phyloP scores from a whole-genome alignment of 2,888 invertebrate genomes.

The Tigriopus californicus region DNA sequence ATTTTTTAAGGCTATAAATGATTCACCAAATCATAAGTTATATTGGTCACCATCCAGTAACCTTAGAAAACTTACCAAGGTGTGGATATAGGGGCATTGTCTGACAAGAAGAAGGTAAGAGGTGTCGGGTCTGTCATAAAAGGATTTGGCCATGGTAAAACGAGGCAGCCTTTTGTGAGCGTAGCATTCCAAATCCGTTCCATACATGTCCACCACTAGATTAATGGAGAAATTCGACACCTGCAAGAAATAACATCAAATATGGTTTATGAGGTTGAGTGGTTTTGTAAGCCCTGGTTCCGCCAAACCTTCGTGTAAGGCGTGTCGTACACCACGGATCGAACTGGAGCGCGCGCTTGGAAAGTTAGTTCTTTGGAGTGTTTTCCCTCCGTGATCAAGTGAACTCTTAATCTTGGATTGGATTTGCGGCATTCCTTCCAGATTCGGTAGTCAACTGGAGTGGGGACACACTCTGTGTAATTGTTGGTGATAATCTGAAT shows the following conservation, averaged over 20 bases:
- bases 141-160: slow-evolving; percentile 40
- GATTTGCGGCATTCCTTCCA: slow-evolving; percentile 37
- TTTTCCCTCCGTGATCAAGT: slow-evolving; percentile 42
- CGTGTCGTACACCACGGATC: slow-evolving; percentile 42
- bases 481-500: slow-evolving; percentile 52
- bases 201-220: slow-evolving; percentile 41
- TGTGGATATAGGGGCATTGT: slow-evolving; percentile 44
- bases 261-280: too few relatives aligned
- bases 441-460: slow-evolving; percentile 24
- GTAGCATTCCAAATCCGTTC: slow-evolving; percentile 38
- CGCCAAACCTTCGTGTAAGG: slow-evolving; percentile 37
- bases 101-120: slow-evolving; percentile 43
- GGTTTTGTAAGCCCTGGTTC: too few relatives aligned
- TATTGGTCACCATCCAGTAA: neutral
- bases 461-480: slow-evolving; percentile 27
- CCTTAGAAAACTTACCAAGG: slow-evolving; percentile 35
- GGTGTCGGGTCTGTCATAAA: slow-evolving; percentile 49
- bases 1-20: too few relatives aligned
- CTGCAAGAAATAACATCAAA: too few relatives aligned
- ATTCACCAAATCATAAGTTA: too few relatives aligned
- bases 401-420: slow-evolving; percentile 44
- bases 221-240: slow-evolving; percentile 25
- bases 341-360: slow-evolving; percentile 48
- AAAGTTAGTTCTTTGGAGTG: slow-evolving; percentile 39
- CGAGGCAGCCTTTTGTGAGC: slow-evolving; percentile 47